Evolutionary conservation across 2,888 invertebrate genomes (phyloP), one percentile per base, ranked within the genome.

Genomic region (Drosophila trichaetosa): DNA sequence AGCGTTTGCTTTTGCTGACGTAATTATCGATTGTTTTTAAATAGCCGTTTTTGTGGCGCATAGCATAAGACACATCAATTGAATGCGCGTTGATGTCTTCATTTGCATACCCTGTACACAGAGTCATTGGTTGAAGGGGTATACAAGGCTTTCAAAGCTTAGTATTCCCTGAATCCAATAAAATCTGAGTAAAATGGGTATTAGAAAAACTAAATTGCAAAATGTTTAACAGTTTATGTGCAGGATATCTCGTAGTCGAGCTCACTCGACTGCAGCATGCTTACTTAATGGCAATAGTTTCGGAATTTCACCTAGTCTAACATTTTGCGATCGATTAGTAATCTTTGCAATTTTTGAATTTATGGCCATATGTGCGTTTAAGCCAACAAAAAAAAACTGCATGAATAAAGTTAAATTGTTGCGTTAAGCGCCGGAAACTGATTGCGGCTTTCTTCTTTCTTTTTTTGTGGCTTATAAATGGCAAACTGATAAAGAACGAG

Each of bases 1-100:
- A 68, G 59, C 36, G 56, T 65, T 59, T 38, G n/a, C 38, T 27
- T 53, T 52, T 76, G 85, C 87, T 86, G 85, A 87, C 85, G 85
- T 69, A 89, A 80, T 73, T 80, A 80, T 89, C 73, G 73, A 87
- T 84, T 82, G 87, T 78, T 78, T 77, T 83, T 69, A 61, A 80
- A 79, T 75, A 64, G 53, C 38, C 13, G 21, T 8, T 64, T 58
- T 24, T n/a, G 6, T 29, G 46, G 31, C 13, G 38, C 64, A 54
- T 21, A 46, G 53, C 70, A 69, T 29, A 40, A 54, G 54, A 51
- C 48, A 42, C 57, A 48, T 65, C 49, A 65, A 63, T 79, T 52
- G 40, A 54, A 27, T 27, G 53, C 38, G 21, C 10, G 38, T 27
- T 46, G 33, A 61, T 63, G 46, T 63, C 63, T 69, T 34, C 34